Percentiles rank a stretch among this genome's conserved stretches.
phyloP scores from a whole-genome alignment of 53 echinoderm and acorn worm species.

The Crossaster papposus region DNA sequence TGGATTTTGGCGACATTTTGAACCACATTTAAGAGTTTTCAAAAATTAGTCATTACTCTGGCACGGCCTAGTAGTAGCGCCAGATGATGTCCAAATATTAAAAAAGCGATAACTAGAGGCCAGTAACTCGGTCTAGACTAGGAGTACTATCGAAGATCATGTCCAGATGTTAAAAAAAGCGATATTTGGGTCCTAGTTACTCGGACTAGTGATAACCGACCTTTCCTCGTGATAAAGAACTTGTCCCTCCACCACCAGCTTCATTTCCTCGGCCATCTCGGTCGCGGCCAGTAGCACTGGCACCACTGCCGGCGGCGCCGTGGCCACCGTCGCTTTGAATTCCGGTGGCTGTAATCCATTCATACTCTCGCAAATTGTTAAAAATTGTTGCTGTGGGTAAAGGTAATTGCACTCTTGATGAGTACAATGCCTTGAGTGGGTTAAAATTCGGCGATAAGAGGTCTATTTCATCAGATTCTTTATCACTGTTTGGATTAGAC shows the following conservation, averaged over 20 bases:
- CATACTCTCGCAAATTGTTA: conserved; percentile 83
- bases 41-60: too few relatives aligned
- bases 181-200: too few relatives aligned
- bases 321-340: background rate
- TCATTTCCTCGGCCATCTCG: background rate
- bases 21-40: too few relatives aligned
- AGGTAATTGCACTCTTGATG: conserved; percentile 65
- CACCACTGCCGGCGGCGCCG: background rate
- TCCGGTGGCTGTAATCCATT: conserved; percentile 32
- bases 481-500: conserved; percentile 21
- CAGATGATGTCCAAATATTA: too few relatives aligned
- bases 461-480: conserved; percentile 71
- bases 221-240: background rate
- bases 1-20: too few relatives aligned
- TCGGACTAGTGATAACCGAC: too few relatives aligned
- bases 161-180: too few relatives aligned
- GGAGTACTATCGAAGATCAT: too few relatives aligned
- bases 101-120: too few relatives aligned
- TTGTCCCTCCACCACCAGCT: background rate
- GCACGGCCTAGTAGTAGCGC: too few relatives aligned
- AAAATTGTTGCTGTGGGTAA: conserved; percentile 67
- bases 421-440: conserved; percentile 86
- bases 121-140: too few relatives aligned
- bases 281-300: background rate
- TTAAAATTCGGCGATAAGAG: conserved; percentile 81